Conservation (phyloP, 2,888 invertebrate species). For the Patella caerulea region DNA sequence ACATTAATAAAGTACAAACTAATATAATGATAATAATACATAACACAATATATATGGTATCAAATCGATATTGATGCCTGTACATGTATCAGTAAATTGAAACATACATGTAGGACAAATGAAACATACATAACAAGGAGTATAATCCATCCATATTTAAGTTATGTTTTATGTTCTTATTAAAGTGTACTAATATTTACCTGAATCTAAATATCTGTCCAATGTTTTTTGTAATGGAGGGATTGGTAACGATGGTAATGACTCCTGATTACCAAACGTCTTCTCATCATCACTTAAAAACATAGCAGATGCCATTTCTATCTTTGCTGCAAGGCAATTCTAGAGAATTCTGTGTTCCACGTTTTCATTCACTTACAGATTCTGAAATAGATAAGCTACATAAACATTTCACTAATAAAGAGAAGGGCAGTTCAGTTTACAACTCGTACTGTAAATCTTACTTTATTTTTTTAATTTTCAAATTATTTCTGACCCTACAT, state of each 20-base stretch:
- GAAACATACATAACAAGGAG: too few species aligned
- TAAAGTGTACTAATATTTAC: constrained; percentile 46
- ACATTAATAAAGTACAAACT: too few species aligned
- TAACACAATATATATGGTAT: background rate
- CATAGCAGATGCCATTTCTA: background rate
- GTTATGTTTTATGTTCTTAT: background rate
- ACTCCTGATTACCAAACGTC: constrained; percentile 75
- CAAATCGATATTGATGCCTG: background rate
- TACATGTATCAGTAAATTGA: background rate
- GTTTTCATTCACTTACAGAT: too few species aligned
- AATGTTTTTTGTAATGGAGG: constrained; percentile 75
- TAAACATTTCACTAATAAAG: too few species aligned
- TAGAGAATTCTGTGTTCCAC: too few species aligned
- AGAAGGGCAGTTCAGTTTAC: too few species aligned
- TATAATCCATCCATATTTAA: too few species aligned
- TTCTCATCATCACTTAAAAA: constrained; percentile 56
- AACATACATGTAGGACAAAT: constrained; percentile 8
- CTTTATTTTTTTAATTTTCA: too few species aligned
- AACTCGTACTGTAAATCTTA: too few species aligned
- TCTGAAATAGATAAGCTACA: too few species aligned
- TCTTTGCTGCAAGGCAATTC: background rate
- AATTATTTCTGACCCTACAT: too few species aligned
- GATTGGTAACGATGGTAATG: constrained; percentile 75
- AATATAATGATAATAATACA: background rate
- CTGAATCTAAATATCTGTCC: constrained; percentile 74